Conservation (phyloP, 2,113 vertebrate genomes). For the Stictonetta naevosa region DNA sequence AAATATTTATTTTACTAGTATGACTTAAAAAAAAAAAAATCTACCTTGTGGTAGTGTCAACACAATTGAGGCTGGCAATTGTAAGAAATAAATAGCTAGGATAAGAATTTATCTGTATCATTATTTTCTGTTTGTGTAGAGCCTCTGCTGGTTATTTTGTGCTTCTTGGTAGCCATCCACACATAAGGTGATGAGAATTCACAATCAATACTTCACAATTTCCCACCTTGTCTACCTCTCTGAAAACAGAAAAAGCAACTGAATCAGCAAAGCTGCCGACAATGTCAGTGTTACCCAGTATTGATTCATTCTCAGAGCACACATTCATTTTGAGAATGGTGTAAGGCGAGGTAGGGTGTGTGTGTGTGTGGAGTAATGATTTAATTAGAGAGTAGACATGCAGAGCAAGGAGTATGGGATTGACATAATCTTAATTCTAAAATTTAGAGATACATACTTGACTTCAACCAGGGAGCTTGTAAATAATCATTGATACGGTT, state of each 20-base stretch:
- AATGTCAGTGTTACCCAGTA: not conserved
- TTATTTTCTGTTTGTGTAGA: not conserved
- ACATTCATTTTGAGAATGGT: not conserved
- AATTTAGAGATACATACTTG: not conserved
- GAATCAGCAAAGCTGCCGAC: not conserved
- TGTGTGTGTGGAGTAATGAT: not conserved
- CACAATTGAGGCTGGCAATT: not conserved
- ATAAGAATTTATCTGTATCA: not conserved
- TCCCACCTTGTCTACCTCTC: not conserved
- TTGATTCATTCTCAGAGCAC: slow-evolving; percentile 33
- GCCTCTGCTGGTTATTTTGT: not conserved
- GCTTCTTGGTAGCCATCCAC: not conserved
- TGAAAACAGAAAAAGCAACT: not conserved
- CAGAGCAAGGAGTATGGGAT: not conserved
- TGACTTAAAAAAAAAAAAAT: not conserved
- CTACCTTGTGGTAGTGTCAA: not conserved
- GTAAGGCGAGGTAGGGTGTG: not conserved
- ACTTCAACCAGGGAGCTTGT: not conserved
- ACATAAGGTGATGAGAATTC: not conserved
- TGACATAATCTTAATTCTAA: not conserved
- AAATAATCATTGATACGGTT: not conserved
- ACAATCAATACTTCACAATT: not conserved
- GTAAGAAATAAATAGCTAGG: not conserved
- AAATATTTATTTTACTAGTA: not conserved
- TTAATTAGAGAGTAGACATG: slow-evolving; percentile 29